These are phyloP conservation scores for Penaeus chinensis DNA, from an alignment of 1,140 invertebrate species.

Conservation along the genomic window DNA sequence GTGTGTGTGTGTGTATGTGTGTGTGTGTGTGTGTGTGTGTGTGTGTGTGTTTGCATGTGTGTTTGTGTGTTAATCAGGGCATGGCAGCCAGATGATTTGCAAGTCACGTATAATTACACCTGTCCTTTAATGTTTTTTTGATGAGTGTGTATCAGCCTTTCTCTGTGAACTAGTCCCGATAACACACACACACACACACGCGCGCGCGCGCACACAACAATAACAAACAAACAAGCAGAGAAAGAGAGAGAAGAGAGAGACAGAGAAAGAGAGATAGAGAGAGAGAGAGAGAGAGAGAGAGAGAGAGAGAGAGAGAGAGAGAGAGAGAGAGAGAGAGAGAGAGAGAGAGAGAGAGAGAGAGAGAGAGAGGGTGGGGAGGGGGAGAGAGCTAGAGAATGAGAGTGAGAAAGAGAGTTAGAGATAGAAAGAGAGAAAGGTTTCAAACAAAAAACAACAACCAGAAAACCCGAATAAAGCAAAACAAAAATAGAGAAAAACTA, in stretches of 20 bases:
- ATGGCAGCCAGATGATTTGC: not conserved
- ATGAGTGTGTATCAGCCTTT: too few relatives aligned
- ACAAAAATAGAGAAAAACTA: too few relatives aligned
- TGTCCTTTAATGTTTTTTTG: too few relatives aligned
- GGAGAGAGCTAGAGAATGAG: not conserved
- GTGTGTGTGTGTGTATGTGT: too few relatives aligned
- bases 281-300: conserved; percentile 19
- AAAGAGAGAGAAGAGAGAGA: not conserved
- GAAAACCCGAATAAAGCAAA: too few relatives aligned
- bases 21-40: too few relatives aligned
- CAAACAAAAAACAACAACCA: not conserved
- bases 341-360: not conserved
- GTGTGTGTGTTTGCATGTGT: too few relatives aligned
- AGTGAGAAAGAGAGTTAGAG: not conserved
- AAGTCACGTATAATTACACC: too few relatives aligned
- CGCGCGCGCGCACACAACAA: too few relatives aligned
- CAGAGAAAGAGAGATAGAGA: not conserved
- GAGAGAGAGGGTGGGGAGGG: not conserved
- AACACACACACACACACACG: too few relatives aligned
- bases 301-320: conserved; percentile 22
- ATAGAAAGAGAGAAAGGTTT: not conserved
- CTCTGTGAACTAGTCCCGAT: too few relatives aligned
- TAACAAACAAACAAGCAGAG: too few relatives aligned
- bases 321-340: conserved; percentile 22
- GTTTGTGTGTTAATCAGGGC: not conserved